Evolutionary conservation across 2,888 invertebrate species (phyloP).

Genomic region (Cremastinae sp.): DNA sequence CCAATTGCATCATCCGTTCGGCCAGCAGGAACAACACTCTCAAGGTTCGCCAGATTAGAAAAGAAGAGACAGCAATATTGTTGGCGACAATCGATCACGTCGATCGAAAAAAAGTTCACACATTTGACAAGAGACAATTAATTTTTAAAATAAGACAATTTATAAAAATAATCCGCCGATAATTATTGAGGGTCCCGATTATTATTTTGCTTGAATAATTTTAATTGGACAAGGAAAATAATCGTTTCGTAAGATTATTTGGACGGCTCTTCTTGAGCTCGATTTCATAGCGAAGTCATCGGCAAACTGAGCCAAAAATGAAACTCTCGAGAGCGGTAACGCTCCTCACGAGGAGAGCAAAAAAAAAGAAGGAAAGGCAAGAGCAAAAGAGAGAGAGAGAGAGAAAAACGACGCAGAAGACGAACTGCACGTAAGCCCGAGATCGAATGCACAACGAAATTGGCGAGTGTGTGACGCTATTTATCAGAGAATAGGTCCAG

Average conservation of each 20-base stretch:
- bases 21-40: slow-evolving; percentile 19
- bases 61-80: not conserved
- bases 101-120: no score
- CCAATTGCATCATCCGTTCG: slow-evolving; percentile 56
- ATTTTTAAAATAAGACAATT: no score
- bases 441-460: not conserved
- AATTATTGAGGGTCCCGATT: no score
- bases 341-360: slow-evolving; percentile 30
- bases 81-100: not conserved
- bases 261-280: slow-evolving; percentile 25
- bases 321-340: slow-evolving; percentile 23
- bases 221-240: no score
- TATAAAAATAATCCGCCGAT: no score
- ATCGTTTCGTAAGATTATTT: not conserved
- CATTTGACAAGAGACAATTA: no score
- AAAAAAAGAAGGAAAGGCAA: slow-evolving; percentile 28
- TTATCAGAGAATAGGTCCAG: no score
- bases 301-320: slow-evolving; percentile 64
- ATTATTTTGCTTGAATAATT: no score
- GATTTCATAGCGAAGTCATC: slow-evolving; percentile 61
- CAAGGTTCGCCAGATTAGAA: slow-evolving; percentile 40
- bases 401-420: slow-evolving; percentile 48
- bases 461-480: not conserved
- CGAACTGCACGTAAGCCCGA: not conserved
- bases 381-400: slow-evolving; percentile 35